These are phyloP conservation scores for Myripristis jacobus DNA, from an alignment of 2,797 vertebrate genomes.

Conservation along the genomic window DNA sequence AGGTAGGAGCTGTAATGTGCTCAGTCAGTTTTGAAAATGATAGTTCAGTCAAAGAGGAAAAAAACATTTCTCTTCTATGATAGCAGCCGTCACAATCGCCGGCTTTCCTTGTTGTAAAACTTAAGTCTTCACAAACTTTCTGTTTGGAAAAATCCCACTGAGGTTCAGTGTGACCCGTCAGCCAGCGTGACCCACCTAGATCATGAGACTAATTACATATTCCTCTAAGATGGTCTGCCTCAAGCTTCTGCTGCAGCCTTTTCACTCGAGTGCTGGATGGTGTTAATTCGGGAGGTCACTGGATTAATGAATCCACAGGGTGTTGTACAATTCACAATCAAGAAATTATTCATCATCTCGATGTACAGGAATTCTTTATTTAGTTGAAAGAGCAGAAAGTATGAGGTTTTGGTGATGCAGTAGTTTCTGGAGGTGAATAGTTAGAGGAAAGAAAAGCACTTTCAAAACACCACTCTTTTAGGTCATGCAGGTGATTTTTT, in stretches of 20 bases:
- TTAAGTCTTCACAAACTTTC: neutral
- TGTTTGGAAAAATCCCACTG: constrained; percentile 18
- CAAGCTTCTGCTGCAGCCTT: constrained; percentile 34
- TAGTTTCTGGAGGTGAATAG: neutral
- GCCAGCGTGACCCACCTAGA: constrained; percentile 49
- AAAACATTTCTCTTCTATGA: no score
- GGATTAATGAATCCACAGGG: constrained; percentile 42
- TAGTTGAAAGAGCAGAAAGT: neutral
- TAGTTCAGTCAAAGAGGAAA: neutral
- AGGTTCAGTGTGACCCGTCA: constrained; percentile 47
- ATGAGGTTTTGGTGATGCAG: neutral
- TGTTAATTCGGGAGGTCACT: constrained; percentile 48
- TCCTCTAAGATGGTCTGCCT: constrained; percentile 47
- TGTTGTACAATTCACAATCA: constrained; percentile 21
- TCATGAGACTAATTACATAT: constrained; percentile 63
- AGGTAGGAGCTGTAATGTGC: neutral
- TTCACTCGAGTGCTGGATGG: constrained; percentile 9
- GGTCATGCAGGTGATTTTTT: constrained; percentile 19
- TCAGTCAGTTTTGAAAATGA: neutral
- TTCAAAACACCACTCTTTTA: neutral
- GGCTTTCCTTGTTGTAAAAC: neutral
- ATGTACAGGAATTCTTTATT: neutral
- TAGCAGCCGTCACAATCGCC: neutral
- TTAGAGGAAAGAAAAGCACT: neutral
- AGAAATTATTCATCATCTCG: constrained; percentile 1